phyloP scores from a whole-genome alignment of 2,888 invertebrate genomes.

The Calliopum simillimum region DNA sequence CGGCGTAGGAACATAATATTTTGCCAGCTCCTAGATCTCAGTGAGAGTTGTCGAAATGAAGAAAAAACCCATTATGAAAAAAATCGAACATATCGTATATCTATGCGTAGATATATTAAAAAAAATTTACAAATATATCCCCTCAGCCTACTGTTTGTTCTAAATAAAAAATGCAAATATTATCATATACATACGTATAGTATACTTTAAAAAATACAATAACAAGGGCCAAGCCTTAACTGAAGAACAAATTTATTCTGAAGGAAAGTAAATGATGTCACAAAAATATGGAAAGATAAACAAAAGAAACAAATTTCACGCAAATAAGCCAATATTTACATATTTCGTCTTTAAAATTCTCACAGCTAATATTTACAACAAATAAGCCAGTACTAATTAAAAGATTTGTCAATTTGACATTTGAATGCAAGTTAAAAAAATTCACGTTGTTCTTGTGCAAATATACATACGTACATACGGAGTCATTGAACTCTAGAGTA shows the following conservation, averaged over 20 bases:
- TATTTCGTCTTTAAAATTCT: neutral
- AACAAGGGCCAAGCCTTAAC: neutral
- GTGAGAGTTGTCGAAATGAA: too few relatives aligned
- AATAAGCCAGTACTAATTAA: neutral
- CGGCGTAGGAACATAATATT: too few relatives aligned
- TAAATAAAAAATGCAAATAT: slow-evolving; percentile 16
- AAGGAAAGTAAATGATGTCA: slow-evolving; percentile 18
- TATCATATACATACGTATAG: neutral
- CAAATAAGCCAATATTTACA: neutral
- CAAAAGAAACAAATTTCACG: neutral
- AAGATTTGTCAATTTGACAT: too few relatives aligned
- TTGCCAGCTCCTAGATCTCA: too few relatives aligned
- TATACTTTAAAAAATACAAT: neutral
- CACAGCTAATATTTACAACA: neutral
- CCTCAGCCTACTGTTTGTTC: slow-evolving; percentile 6
- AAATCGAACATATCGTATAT: too few relatives aligned
- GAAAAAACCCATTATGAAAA: too few relatives aligned
- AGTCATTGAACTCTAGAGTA: too few relatives aligned
- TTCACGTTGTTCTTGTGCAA: too few relatives aligned
- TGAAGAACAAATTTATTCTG: slow-evolving; percentile 1
- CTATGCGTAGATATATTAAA: too few relatives aligned
- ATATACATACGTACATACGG: too few relatives aligned
- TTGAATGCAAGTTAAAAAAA: too few relatives aligned
- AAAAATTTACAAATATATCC: neutral
- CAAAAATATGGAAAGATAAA: slow-evolving; percentile 7